Base-by-base conservation (phyloP, 2,113 vertebrate genomes). In the Ophiodon elongatus region DNA sequence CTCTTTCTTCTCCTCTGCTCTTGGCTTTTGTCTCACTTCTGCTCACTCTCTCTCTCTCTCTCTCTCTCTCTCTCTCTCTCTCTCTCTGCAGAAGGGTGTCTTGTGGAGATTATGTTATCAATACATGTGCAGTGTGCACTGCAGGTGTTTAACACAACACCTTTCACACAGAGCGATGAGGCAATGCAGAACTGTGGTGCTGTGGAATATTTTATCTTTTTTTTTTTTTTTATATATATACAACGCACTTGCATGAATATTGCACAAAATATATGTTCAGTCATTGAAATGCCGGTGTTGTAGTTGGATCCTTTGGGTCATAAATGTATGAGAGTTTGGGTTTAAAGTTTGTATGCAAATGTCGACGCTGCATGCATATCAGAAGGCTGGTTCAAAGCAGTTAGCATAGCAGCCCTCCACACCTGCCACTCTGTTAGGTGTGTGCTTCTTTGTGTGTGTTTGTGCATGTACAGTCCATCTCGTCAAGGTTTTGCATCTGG, bases 81-180 rank as follows among this genome's bases (percentile, higher is more conserved):
- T 64, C 63, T 52, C 72, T 68, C 83, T 90, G 84, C 82, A 89
- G 84, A 89, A 83, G 29, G 70, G 69, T 64, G 80, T 89, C 85
- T 87, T 82, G 85, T 82, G 83, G 77, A 87, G 88, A 89, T 86
- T 71, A 77, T 86, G 87, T 83, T 93, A 91, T 90, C 88, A 85
- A 83, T 88, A 80, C 81, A 78, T 91, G 90, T 87, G 86, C 88
- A 90, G 85, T 41, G 84, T 90, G 89, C 92, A 85, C 92, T 93
- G 90, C 91, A 93, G 90, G 91, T 92, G 92, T 91, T 90, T 64
- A 85, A 87, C 78, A 80, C 41, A 85, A 88, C 89, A 88, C 88
- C 65, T 86, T 85, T 91, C 91, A 88, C 91, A 90, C 90, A 80
- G 90, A 87, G 84, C 19, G 29, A 88, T 47, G 84, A 87, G 78